A percentile compares a stretch with the other conserved stretches of the same genome.
These are phyloP conservation scores for Drosophila mojavensis DNA, from an alignment of 1,140 invertebrate genomes.

Conservation along the genomic window DNA sequence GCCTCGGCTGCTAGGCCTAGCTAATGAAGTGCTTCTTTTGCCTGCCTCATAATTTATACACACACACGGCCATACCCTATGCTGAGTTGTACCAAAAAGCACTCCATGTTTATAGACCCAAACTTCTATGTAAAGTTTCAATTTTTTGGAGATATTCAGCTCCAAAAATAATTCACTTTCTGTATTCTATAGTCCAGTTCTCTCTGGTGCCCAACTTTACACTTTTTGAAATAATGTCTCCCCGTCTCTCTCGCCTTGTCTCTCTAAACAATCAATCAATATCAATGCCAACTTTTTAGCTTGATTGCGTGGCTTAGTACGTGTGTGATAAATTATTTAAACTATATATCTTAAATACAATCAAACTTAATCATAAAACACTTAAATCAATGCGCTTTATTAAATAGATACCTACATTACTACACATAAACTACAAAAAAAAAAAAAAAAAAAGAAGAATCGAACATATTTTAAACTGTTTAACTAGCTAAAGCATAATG, in stretches of 20 bases:
- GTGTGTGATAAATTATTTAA: conserved; percentile 85
- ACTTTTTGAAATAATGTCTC: neutral
- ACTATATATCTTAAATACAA: conserved; percentile 65
- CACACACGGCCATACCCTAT: conserved; percentile 55
- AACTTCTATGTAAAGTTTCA: neutral
- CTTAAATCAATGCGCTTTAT: conserved; percentile 62
- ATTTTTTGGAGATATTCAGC: neutral
- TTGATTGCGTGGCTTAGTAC: conserved; percentile 63
- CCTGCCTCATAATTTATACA: conserved; percentile 72
- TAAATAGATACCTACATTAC: conserved; percentile 51
- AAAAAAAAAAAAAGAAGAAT: conserved; percentile 26
- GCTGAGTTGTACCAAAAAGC: conserved; percentile 43
- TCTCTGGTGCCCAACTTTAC: neutral
- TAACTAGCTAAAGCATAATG: conserved; percentile 51
- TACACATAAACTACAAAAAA: conserved; percentile 42
- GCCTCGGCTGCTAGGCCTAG: conserved; percentile 10
- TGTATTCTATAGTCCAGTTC: neutral
- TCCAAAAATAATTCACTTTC: neutral
- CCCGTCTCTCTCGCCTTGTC: neutral
- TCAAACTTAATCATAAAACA: conserved; percentile 55
- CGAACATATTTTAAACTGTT: conserved; percentile 47
- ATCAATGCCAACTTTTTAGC: conserved; percentile 32
- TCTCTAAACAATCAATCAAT: neutral
- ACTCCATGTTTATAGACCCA: conserved; percentile 5
- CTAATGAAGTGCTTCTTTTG: conserved; percentile 48